A percentile compares a stretch with the other conserved stretches of the same genome.
These are phyloP conservation scores for Pithys albifrons DNA, from an alignment of 2,113 vertebrate species.

Conservation along the genomic window DNA sequence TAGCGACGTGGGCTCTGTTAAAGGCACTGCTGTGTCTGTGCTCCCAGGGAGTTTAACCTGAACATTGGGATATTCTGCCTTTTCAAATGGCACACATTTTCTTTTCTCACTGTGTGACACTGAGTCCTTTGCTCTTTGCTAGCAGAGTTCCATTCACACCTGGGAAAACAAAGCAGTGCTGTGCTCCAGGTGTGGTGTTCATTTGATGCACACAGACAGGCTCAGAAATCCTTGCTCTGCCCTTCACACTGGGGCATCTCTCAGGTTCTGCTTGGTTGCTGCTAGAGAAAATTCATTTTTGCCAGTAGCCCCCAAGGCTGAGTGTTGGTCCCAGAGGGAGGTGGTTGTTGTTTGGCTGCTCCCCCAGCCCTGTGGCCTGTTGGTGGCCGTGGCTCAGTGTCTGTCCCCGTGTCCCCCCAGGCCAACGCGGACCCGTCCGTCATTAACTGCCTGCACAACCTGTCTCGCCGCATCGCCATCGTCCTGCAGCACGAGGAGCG, in stretches of 20 bases:
- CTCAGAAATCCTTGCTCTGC: not conserved
- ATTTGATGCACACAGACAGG: not conserved
- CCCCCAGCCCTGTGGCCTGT: accelerated
- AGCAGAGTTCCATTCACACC: not conserved
- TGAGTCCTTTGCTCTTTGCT: not conserved
- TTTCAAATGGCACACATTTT: not conserved
- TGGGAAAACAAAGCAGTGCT: not conserved
- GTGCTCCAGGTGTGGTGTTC: not conserved
- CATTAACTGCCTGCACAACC: constrained; percentile 93
- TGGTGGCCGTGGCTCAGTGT: not conserved
- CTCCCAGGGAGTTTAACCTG: not conserved
- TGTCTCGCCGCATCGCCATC: constrained; percentile 92
- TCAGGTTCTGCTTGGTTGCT: not conserved
- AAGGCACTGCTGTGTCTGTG: not conserved
- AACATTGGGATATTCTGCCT: not conserved
- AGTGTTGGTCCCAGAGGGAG: not conserved
- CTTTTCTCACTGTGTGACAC: not conserved
- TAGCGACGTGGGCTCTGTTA: not conserved
- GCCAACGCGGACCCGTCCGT: constrained; percentile 92
- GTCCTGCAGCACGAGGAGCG: constrained; percentile 96
- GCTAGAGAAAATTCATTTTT: not conserved
- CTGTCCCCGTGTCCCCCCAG: constrained; percentile 58
- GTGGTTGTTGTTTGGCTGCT: not conserved
- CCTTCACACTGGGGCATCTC: not conserved
- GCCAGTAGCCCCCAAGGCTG: not conserved